Conservation (phyloP, 2,888 invertebrate species). For the Andricus quercusramuli region DNA sequence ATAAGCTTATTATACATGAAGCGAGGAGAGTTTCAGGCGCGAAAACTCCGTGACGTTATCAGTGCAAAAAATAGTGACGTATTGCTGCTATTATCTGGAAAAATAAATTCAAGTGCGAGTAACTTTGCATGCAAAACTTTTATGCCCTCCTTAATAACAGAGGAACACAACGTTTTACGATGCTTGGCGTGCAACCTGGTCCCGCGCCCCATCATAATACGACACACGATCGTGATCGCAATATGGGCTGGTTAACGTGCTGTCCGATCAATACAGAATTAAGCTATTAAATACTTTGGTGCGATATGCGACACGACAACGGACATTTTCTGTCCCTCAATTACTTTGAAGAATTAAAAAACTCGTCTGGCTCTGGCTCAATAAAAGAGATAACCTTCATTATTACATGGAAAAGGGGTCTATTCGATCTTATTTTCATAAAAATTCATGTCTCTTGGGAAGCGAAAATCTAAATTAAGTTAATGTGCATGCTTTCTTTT, state of each 20-base stretch:
- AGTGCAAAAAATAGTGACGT: slow-evolving; percentile 12
- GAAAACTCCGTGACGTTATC: slow-evolving; percentile 31
- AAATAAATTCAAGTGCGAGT: slow-evolving; percentile 54
- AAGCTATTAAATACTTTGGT: slow-evolving; percentile 67
- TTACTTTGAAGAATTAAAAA: background rate
- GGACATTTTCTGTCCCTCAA: slow-evolving; percentile 44
- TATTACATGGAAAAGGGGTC: background rate
- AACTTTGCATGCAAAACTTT: slow-evolving; percentile 51
- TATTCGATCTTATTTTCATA: background rate
- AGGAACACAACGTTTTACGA: slow-evolving; percentile 56
- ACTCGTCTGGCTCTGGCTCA: background rate
- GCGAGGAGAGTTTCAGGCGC: background rate
- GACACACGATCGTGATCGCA: slow-evolving; percentile 56
- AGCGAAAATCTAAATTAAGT: too few relatives aligned
- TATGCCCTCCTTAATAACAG: slow-evolving; percentile 43
- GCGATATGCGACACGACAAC: slow-evolving; percentile 57
- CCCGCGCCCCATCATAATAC: slow-evolving; percentile 51
- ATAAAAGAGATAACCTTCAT: background rate
- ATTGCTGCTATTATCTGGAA: slow-evolving; percentile 41
- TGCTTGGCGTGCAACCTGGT: slow-evolving; percentile 53
- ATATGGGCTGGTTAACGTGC: slow-evolving; percentile 50
- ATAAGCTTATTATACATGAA: background rate
- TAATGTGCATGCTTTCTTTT: too few relatives aligned
- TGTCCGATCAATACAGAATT: slow-evolving; percentile 67
- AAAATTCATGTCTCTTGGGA: background rate